Percentiles rank a stretch among this genome's conserved stretches.
Conservation (phyloP, 2,113 vertebrate genomes). For the Callaeas wilsoni region DNA sequence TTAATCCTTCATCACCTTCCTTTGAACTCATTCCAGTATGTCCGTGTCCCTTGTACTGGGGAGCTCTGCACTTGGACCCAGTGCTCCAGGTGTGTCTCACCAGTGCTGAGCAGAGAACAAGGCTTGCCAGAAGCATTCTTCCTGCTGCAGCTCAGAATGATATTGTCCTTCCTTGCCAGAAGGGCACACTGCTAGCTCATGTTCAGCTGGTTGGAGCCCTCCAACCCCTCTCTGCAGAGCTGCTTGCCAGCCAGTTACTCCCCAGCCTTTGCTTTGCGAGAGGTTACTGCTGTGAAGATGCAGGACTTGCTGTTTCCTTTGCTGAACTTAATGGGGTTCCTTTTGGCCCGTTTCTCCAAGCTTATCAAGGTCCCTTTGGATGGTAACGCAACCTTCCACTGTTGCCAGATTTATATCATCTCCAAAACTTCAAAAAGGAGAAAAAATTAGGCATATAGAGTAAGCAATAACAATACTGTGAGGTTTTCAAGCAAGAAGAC, state of each 20-base stretch:
- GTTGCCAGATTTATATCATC: neutral
- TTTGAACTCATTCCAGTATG: neutral
- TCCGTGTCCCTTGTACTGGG: neutral
- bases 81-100: neutral
- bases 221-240: neutral
- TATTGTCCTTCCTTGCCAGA: neutral
- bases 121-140: neutral
- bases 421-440: neutral
- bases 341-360: neutral
- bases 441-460: neutral
- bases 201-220: neutral
- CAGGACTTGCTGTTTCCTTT: neutral
- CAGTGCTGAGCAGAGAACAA: neutral
- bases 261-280: neutral
- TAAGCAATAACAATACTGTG: neutral
- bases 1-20: neutral
- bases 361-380: neutral
- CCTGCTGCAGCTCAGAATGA: neutral
- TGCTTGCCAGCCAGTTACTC: neutral
- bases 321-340: neutral
- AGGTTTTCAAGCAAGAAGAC: neutral
- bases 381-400: neutral
- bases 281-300: neutral
- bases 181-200: neutral
- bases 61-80: neutral